Conservation (phyloP, 2,113 vertebrate genomes). For the Drymodes brunneopygia region DNA sequence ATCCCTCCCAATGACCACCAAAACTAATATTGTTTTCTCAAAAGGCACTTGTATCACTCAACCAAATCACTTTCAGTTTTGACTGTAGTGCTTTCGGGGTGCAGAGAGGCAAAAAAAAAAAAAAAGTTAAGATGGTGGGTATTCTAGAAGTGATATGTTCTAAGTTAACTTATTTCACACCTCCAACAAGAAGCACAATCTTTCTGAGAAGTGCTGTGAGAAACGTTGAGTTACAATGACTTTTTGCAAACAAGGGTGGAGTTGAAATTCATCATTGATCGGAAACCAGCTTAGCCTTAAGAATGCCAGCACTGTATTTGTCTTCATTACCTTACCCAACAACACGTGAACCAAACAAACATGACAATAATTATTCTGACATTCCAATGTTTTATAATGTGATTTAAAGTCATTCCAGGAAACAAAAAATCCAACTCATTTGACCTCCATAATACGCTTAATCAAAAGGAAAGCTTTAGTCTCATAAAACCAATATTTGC, state of each 20-base stretch:
- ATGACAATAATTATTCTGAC: background rate
- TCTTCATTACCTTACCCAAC: background rate
- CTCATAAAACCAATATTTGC: constrained; percentile 32
- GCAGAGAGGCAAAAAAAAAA: background rate
- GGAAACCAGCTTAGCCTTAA: background rate
- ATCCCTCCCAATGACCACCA: background rate
- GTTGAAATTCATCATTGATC: background rate
- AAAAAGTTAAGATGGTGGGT: background rate
- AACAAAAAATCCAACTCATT: background rate
- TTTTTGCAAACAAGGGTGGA: constrained; percentile 26
- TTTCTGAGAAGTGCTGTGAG: background rate
- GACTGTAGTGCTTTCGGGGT: background rate
- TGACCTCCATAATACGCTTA: background rate
- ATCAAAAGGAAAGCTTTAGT: background rate
- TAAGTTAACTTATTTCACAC: background rate
- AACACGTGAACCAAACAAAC: background rate
- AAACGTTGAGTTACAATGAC: background rate
- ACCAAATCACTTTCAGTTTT: background rate
- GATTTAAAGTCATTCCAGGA: background rate
- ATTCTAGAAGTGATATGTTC: background rate
- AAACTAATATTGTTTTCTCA: background rate
- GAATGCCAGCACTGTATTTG: background rate
- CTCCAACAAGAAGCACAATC: background rate
- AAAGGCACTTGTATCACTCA: background rate
- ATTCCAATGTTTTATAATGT: background rate